Evolutionary conservation across 1,140 invertebrate species (phyloP).

Genomic region (Teleogryllus occipitalis): DNA sequence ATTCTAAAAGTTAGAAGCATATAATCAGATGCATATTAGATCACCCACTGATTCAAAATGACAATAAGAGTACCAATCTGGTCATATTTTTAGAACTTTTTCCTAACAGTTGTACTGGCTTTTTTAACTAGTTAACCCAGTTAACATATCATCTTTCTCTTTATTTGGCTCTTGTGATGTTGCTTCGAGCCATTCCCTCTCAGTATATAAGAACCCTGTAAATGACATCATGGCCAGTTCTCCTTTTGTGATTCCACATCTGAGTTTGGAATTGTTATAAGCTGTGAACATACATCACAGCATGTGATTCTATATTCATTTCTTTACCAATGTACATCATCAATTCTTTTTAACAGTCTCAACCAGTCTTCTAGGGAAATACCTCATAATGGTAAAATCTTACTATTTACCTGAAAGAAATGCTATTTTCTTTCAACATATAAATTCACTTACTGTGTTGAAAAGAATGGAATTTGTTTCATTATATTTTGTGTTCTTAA

Average conservation of each 20-base stretch:
- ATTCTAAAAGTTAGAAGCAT: neutral
- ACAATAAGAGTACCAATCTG: neutral
- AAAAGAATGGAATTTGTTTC: too few relatives aligned
- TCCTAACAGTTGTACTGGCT: neutral
- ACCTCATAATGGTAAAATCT: too few relatives aligned
- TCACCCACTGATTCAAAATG: neutral
- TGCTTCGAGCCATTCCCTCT: neutral
- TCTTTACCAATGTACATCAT: too few relatives aligned
- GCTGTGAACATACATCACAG: too few relatives aligned
- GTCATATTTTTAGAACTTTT: conserved; percentile 2
- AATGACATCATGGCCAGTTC: neutral
- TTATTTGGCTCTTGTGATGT: neutral
- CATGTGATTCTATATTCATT: too few relatives aligned
- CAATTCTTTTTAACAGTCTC: too few relatives aligned
- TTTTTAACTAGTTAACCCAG: neutral
- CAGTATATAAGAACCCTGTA: neutral
- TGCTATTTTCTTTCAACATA: too few relatives aligned
- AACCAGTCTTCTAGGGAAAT: too few relatives aligned
- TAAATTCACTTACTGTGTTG: too few relatives aligned
- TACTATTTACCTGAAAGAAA: too few relatives aligned
- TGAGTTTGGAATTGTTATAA: neutral
- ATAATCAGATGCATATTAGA: neutral
- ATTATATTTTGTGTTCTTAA: too few relatives aligned
- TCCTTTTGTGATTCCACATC: neutral
- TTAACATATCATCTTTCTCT: neutral